Evolutionary conservation across 2,888 invertebrate genomes (phyloP).

Genomic region (Archips crataeganus): DNA sequence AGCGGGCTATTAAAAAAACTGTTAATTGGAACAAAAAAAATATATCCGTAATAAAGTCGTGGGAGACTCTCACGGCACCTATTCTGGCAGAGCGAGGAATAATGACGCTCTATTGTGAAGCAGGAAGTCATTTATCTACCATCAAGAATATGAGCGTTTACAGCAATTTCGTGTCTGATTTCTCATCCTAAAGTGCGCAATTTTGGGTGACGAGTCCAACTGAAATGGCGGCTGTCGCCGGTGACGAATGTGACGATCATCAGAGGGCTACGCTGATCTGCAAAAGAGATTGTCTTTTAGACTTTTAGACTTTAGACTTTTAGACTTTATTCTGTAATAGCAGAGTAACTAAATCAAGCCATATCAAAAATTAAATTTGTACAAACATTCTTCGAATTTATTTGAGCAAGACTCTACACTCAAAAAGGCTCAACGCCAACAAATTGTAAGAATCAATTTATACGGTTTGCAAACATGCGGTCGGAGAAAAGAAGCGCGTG

Average conservation of each 20-base stretch:
- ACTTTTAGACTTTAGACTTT: too few relatives aligned
- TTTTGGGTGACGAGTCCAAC: constrained; percentile 66
- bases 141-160: constrained; percentile 85
- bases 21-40: constrained; percentile 85
- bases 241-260: not conserved
- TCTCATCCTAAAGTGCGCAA: constrained; percentile 81
- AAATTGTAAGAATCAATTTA: not conserved
- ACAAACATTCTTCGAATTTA: too few relatives aligned
- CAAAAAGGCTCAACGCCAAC: not conserved
- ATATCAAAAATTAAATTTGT: too few relatives aligned
- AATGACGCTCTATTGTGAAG: constrained; percentile 84
- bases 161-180: constrained; percentile 83
- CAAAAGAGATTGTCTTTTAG: not conserved
- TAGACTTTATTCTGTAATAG: too few relatives aligned
- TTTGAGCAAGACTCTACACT: too few relatives aligned
- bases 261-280: not conserved
- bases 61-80: constrained; percentile 82
- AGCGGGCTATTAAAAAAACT: constrained; percentile 81
- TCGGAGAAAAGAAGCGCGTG: not conserved
- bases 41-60: constrained; percentile 84
- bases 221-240: constrained; percentile 54
- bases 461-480: not conserved
- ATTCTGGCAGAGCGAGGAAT: constrained; percentile 74
- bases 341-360: too few relatives aligned
- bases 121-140: constrained; percentile 86